phyloP scores from a whole-genome alignment of 2,113 vertebrate genomes.

The Xenopus laevis region DNA sequence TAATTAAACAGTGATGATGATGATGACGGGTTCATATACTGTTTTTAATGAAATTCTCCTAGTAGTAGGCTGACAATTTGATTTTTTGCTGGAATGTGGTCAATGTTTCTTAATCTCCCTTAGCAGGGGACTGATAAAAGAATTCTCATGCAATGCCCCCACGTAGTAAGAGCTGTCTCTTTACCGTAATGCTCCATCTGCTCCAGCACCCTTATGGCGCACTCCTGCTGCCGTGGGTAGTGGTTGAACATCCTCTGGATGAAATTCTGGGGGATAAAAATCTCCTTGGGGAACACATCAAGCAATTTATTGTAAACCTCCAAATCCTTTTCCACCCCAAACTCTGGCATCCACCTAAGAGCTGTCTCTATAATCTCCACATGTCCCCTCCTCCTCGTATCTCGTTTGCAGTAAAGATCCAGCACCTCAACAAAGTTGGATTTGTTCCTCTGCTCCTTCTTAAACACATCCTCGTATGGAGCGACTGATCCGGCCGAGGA shows the following conservation, averaged over 20 bases:
- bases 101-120: too few relatives aligned
- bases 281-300: conserved; percentile 85
- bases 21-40: too few relatives aligned
- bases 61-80: too few relatives aligned
- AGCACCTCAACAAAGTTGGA: conserved; percentile 68
- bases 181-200: conserved; percentile 84
- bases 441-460: conserved; percentile 58
- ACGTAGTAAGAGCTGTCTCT: not conserved
- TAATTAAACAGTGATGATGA: too few relatives aligned
- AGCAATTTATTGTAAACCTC: conserved; percentile 77
- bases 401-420: conserved; percentile 61
- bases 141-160: too few relatives aligned
- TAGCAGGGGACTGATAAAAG: too few relatives aligned
- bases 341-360: conserved; percentile 72
- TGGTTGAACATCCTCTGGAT: conserved; percentile 83
- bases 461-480: conserved; percentile 65
- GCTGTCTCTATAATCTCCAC: conserved; percentile 87
- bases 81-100: too few relatives aligned
- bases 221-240: conserved; percentile 86
- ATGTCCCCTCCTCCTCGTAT: conserved; percentile 72
- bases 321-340: conserved; percentile 76
- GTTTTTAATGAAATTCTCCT: too few relatives aligned
- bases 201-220: conserved; percentile 75
- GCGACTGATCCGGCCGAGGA: conserved; percentile 31
- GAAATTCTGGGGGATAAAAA: conserved; percentile 73